These are phyloP conservation scores for Calycopis cecrops DNA, from an alignment of 1,140 invertebrate species.

Conservation along the genomic window DNA sequence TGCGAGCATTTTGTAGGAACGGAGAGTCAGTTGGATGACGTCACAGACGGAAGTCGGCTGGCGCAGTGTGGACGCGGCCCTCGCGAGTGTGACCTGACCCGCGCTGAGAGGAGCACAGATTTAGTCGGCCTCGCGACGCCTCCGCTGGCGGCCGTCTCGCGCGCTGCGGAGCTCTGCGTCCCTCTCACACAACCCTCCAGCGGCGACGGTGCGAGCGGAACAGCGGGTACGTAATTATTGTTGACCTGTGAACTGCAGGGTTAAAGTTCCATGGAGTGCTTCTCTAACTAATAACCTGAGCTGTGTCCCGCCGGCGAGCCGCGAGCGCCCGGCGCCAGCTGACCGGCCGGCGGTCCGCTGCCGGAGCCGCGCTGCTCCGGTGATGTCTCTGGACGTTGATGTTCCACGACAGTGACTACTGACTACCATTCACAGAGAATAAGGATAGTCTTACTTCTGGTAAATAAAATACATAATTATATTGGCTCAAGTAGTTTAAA, in stretches of 20 bases:
- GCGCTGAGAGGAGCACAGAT: slow-evolving; percentile 40
- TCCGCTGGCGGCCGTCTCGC: slow-evolving; percentile 28
- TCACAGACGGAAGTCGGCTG: slow-evolving; percentile 8
- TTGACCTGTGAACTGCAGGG: slow-evolving; percentile 38
- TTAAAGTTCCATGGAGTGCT: slow-evolving; percentile 44
- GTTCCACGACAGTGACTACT: no score
- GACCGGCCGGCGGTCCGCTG: neutral
- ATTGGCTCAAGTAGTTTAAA: no score
- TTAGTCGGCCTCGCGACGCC: slow-evolving; percentile 40
- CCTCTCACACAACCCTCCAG: slow-evolving; percentile 41
- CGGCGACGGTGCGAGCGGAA: slow-evolving; percentile 46
- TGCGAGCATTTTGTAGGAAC: no score
- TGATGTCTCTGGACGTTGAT: no score
- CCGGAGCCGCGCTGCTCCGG: no score
- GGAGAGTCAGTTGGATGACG: neutral
- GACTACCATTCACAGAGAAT: no score
- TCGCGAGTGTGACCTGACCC: slow-evolving; percentile 37
- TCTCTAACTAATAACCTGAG: slow-evolving; percentile 33
- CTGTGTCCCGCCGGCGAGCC: slow-evolving; percentile 14
- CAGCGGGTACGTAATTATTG: slow-evolving; percentile 47
- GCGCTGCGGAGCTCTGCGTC: slow-evolving; percentile 23
- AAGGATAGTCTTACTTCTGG: no score
- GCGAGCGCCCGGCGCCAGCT: slow-evolving; percentile 20
- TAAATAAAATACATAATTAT: no score
- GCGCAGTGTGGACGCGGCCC: slow-evolving; percentile 21